Evolutionary conservation across 2,113 vertebrate genomes (phyloP).

Genomic region (Anhinga rufa): DNA sequence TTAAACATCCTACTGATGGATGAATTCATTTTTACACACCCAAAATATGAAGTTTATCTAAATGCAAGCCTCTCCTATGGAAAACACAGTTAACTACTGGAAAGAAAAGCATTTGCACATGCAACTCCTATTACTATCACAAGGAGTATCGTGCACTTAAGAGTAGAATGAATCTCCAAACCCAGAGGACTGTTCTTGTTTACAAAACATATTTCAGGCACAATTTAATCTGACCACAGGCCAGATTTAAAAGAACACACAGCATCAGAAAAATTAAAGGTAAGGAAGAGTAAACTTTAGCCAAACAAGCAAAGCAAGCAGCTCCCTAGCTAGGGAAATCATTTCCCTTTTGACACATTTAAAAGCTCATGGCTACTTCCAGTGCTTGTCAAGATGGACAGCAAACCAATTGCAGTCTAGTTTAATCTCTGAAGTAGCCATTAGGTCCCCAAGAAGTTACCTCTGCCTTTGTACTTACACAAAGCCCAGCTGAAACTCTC

Average conservation of each 20-base stretch:
- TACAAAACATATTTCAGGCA: conserved; percentile 22
- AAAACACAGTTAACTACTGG: background rate
- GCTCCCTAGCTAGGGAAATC: background rate
- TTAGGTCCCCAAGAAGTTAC: background rate
- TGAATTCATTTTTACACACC: background rate
- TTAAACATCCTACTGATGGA: background rate
- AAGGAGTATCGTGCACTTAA: conserved; percentile 14
- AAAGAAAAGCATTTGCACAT: conserved; percentile 48
- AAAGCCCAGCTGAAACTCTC: background rate
- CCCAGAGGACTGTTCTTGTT: background rate
- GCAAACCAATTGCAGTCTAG: background rate
- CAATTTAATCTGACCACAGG: background rate
- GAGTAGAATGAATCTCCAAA: background rate
- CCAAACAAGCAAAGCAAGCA: conserved; percentile 10
- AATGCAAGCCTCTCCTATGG: conserved; percentile 5
- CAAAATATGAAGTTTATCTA: conserved; percentile 7
- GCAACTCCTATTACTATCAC: conserved; percentile 26
- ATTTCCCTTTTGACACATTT: background rate
- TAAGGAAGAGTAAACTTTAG: background rate
- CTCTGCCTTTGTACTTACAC: background rate
- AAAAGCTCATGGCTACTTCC: background rate
- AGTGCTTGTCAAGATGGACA: background rate
- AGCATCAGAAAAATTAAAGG: conserved; percentile 27
- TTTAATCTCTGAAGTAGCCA: background rate
- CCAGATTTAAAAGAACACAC: background rate